These are phyloP conservation scores for Nesoenas mayeri DNA, from an alignment of 2,113 vertebrate species.

Conservation along the genomic window DNA sequence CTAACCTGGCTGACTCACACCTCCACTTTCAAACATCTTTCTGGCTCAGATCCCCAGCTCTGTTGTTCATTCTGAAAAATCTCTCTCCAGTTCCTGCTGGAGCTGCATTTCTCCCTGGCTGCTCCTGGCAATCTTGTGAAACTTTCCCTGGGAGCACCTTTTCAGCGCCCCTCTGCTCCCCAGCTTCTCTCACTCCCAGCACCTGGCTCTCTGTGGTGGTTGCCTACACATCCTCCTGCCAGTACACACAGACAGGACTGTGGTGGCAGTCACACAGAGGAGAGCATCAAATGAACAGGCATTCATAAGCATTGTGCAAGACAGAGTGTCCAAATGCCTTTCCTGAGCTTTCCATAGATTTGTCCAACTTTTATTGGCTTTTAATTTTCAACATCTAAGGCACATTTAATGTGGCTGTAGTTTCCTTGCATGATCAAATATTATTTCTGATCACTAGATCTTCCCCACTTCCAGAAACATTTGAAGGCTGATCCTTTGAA, in stretches of 20 bases:
- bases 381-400: neutral
- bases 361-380: neutral
- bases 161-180: neutral
- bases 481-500: neutral
- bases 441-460: neutral
- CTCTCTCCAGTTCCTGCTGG: neutral
- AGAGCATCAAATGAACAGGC: rapidly evolving
- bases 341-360: neutral
- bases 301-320: neutral
- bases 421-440: neutral
- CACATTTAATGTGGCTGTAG: neutral
- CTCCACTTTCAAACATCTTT: neutral
- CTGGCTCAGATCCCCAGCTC: neutral
- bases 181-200: neutral
- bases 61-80: neutral
- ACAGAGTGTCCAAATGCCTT: neutral
- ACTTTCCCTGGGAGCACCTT: neutral
- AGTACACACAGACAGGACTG: neutral
- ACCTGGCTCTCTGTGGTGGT: rapidly evolving
- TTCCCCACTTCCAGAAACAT: neutral
- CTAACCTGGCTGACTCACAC: neutral
- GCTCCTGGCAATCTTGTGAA: no score
- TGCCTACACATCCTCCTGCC: rapidly evolving
- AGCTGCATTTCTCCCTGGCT: neutral
- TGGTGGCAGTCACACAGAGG: neutral